Evolutionary conservation across 2,888 invertebrate species (phyloP), one percentile per base, ranked within the genome.

Genomic region (Margaritifera margaritifera): DNA sequence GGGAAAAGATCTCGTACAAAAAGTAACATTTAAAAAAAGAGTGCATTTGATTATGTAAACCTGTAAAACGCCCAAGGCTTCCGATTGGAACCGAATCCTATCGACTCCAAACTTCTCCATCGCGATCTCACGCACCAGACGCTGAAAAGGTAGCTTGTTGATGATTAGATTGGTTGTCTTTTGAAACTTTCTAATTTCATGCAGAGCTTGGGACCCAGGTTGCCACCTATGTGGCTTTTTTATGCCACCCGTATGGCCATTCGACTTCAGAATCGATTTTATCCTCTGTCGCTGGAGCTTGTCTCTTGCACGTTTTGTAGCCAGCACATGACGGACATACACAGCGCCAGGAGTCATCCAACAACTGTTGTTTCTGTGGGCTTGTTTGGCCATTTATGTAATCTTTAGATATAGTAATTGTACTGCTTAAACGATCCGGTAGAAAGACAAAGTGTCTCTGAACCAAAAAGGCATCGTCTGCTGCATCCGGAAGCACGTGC

Each of bases 181-280:
- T 60, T 75, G 72, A 42, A 66, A 74, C 51, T 64, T 62, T 62
- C 71, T 64, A 18, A 74, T 74, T 69, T 74, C 74, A 18, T 51
- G 54, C 8, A 75, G 60, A 60, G 65, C 69, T 22, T 65, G 62
- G 6, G 42, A 58, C 20, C 75, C 72, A 19, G 71, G 72, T 24
- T 57, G 58, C 64, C 62, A 69, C 18, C 19, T 50, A 19, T 25
- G 64, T 4, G 65, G 52, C 55, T 67, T 59, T 53, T 75, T 75
- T 4, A 75, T 65, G 2, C 72, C 75, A 54, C 75, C 69, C 20
- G 75, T 72, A 22, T 27, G 56, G n/a, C 42, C n/a, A n/a, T 27
- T 24, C 25, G 31, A 18, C 50, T 64, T 59, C 11, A 42, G 42
- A 42, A 42, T 42, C 42, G 42, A 42, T 60, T 51, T 59, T 5